Evolutionary conservation across 2,888 invertebrate genomes (phyloP).

Genomic region (Pyrrhia umbra): DNA sequence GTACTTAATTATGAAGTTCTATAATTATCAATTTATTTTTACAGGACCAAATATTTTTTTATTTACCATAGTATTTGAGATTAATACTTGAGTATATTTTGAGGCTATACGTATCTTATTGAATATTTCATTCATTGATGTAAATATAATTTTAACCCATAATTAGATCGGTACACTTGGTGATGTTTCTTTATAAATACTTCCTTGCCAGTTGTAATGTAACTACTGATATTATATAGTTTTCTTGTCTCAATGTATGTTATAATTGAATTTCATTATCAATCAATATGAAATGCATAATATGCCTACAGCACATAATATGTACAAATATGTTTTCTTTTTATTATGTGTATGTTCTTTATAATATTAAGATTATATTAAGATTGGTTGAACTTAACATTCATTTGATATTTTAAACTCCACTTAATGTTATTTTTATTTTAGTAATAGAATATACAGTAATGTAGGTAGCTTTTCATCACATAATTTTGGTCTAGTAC

Average conservation of each 20-base stretch:
- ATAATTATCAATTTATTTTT: conserved; percentile 26
- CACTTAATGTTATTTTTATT: conserved; percentile 17
- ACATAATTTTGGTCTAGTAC: conserved; percentile 54
- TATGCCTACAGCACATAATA: conserved; percentile 38
- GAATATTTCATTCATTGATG: conserved; percentile 45
- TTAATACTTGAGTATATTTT: conserved; percentile 52
- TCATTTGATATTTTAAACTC: conserved; percentile 16
- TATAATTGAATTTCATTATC: conserved; percentile 44
- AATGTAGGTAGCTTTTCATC: conserved; percentile 31
- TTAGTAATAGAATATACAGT: conserved; percentile 29
- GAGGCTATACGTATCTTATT: conserved; percentile 63
- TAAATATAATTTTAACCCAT: conserved; percentile 55
- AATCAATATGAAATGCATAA: conserved; percentile 48
- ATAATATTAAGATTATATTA: conserved; percentile 15
- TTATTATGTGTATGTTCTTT: conserved; percentile 25
- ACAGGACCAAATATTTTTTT: conserved; percentile 40
- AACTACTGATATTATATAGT: conserved; percentile 64
- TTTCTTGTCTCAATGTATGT: conserved; percentile 55
- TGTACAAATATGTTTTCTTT: conserved; percentile 46
- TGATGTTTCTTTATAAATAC: conserved; percentile 56
- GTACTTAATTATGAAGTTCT: conserved; percentile 5
- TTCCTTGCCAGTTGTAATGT: conserved; percentile 79
- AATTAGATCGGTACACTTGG: conserved; percentile 49
- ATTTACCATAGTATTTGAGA: conserved; percentile 52
- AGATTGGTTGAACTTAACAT: conserved; percentile 9